Evolutionary conservation across 2,113 vertebrate species (phyloP).

Genomic region (Labeo catla): DNA sequence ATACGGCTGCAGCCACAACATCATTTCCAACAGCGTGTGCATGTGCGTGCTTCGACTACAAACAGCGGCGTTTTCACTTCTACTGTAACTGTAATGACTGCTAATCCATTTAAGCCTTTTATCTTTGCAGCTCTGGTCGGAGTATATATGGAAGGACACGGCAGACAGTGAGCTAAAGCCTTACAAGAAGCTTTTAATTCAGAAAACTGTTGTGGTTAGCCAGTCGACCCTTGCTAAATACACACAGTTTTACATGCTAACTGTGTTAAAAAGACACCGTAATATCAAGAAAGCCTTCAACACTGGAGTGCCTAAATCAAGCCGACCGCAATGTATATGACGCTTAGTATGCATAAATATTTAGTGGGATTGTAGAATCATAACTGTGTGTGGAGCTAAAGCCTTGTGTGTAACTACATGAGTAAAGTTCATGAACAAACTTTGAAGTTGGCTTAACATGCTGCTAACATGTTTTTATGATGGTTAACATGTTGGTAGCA

Average conservation of each 20-base stretch:
- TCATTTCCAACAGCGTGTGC: not conserved
- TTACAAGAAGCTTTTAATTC: conserved; percentile 4
- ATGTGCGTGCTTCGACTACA: conserved; percentile 5
- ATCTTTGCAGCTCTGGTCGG: conserved; percentile 62
- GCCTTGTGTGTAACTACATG: not conserved
- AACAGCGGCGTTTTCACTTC: conserved; percentile 52
- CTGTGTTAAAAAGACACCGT: not conserved
- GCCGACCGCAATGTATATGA: no score
- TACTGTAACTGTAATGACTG: conserved; percentile 74
- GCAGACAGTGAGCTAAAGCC: conserved; percentile 43
- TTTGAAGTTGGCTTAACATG: no score
- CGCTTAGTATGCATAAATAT: not conserved
- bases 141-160: conserved; percentile 63
- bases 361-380: not conserved
- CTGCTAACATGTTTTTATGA: no score
- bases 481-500: no score
- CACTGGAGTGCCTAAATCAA: no score
- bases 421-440: no score
- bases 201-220: conserved; percentile 60
- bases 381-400: not conserved
- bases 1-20: not conserved
- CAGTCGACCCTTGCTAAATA: conserved; percentile 64
- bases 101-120: conserved; percentile 77
- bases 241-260: conserved; percentile 59
- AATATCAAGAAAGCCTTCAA: not conserved